Conservation (phyloP, 2,888 invertebrate genomes). For the Meloe dianella region DNA sequence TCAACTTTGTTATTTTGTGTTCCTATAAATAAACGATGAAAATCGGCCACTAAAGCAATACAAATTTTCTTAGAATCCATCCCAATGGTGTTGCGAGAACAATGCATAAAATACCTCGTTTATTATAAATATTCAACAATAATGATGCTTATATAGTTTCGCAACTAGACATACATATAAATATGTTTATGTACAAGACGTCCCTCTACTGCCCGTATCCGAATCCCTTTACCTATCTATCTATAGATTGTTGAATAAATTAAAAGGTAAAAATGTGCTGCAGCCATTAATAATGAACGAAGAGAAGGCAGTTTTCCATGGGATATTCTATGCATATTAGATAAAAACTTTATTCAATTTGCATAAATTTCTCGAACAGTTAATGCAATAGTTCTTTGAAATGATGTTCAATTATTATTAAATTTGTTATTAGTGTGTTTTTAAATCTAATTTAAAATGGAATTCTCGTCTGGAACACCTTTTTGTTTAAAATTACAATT, state of each 20-base stretch:
- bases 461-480: neutral
- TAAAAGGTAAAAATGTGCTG: too few relatives aligned
- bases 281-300: too few relatives aligned
- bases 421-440: neutral
- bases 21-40: neutral
- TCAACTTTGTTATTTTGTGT: neutral
- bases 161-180: neutral
- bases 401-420: neutral
- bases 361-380: neutral
- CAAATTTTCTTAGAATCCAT: constrained; percentile 30
- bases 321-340: too few relatives aligned
- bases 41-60: constrained; percentile 27
- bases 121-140: constrained; percentile 25
- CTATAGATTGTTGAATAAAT: too few relatives aligned
- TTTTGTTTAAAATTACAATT: neutral
- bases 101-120: constrained; percentile 28
- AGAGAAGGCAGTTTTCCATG: too few relatives aligned
- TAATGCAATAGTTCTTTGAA: neutral
- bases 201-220: neutral
- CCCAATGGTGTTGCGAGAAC: constrained; percentile 27
- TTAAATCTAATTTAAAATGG: neutral
- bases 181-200: neutral
- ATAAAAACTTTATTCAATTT: neutral
- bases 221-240: too few relatives aligned
- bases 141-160: neutral